Evolutionary conservation across 35 echinoderm and acorn worm genomes (phyloP).

Genomic region (Anneissia japonica): DNA sequence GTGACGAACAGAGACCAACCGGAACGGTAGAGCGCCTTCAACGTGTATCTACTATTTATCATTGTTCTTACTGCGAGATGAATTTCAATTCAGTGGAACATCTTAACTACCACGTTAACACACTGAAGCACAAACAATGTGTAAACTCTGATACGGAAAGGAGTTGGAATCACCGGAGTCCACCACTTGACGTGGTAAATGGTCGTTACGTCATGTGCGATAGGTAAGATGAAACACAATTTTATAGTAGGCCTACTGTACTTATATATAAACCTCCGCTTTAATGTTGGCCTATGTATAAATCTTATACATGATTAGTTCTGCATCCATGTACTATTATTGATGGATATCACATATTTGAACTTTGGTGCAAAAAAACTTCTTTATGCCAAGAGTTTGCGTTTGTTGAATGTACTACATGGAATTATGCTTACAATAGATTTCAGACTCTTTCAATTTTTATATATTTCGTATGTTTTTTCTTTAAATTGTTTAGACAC

Average conservation of each 20-base stretch:
- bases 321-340: neutral
- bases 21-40: neutral
- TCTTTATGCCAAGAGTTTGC: neutral
- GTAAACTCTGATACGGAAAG: constrained; percentile 77
- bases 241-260: neutral
- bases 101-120: constrained; percentile 45
- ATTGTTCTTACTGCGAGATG: constrained; percentile 59
- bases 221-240: constrained; percentile 10
- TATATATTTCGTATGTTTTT: neutral
- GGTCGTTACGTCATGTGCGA: constrained; percentile 50
- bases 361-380: neutral
- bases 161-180: constrained; percentile 63
- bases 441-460: neutral
- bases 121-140: constrained; percentile 45
- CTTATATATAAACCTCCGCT: neutral
- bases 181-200: constrained; percentile 59
- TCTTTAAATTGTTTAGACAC: constrained; percentile 1
- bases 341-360: neutral
- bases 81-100: constrained; percentile 31
- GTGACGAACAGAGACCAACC: neutral
- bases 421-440: neutral
- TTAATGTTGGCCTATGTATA: neutral
- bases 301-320: neutral
- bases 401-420: neutral
- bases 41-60: constrained; percentile 13